Conservation (phyloP, 2,797 vertebrate species). For the Carapus acus region DNA sequence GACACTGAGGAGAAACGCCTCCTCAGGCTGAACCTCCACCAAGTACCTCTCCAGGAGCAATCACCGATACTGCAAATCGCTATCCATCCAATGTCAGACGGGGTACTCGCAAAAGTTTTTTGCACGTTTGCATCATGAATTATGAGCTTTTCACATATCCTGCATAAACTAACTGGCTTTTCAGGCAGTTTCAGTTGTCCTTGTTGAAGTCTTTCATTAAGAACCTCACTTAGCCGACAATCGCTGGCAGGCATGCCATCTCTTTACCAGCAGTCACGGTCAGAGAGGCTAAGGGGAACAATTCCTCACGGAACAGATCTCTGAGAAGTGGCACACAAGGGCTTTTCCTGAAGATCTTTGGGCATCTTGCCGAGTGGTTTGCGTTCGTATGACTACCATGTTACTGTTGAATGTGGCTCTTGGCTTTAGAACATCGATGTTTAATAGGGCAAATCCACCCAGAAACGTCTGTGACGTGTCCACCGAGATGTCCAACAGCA, state of each 20-base stretch:
- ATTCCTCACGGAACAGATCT: conserved; percentile 55
- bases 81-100: too few relatives aligned
- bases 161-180: not conserved
- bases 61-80: too few relatives aligned
- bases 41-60: too few relatives aligned
- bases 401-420: conserved; percentile 66
- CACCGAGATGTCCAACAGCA: conserved; percentile 57
- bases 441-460: conserved; percentile 64
- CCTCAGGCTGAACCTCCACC: too few relatives aligned
- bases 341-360: conserved; percentile 30
- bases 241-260: conserved; percentile 32
- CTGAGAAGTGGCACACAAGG: conserved; percentile 27
- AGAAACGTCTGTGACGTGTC: conserved; percentile 68
- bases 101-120: too few relatives aligned
- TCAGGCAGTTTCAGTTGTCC: conserved; percentile 4
- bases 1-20: too few relatives aligned
- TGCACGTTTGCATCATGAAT: conserved; percentile 1
- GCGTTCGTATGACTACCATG: conserved; percentile 38
- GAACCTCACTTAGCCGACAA: conserved; percentile 7
- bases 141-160: conserved; percentile 5
- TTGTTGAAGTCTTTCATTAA: conserved; percentile 16
- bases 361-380: conserved; percentile 48
- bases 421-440: conserved; percentile 52
- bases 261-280: conserved; percentile 33
- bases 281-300: conserved; percentile 41